A percentile compares a stretch with the other conserved stretches of the same genome.
Evolutionary conservation across 2,888 invertebrate species (phyloP).

Genomic region (Thysanoteuthis rhombus): DNA sequence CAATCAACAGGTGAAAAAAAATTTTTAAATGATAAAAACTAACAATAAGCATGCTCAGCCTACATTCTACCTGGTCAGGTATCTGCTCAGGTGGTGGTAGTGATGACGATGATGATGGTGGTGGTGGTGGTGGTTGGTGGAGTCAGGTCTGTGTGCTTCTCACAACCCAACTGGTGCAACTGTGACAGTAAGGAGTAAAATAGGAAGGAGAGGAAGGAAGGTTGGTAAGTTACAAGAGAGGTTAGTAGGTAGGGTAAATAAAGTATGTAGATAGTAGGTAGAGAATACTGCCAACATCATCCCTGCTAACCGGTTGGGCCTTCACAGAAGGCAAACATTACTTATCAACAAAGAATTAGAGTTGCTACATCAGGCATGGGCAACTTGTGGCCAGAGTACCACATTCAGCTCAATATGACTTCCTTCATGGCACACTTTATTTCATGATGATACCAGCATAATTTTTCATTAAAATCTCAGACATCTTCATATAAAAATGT

Average conservation of each 20-base stretch:
- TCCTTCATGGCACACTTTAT: too few species aligned
- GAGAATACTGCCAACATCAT: too few species aligned
- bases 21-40: too few species aligned
- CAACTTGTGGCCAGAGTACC: too few species aligned
- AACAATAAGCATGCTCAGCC: not conserved
- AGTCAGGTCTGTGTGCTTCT: not conserved
- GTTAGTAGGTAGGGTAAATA: not conserved
- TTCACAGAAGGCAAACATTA: not conserved
- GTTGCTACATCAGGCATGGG: too few species aligned
- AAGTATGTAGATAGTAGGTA: not conserved
- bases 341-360: not conserved
- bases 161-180: not conserved
- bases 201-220: not conserved
- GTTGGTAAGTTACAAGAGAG: not conserved
- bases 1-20: not conserved
- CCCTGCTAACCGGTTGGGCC: too few species aligned
- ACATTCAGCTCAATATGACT: too few species aligned
- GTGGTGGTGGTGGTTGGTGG: not conserved
- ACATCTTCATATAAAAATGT: too few species aligned
- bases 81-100: not conserved
- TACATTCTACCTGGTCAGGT: not conserved
- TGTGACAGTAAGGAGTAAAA: not conserved
- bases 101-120: not conserved
- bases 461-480: too few species aligned
- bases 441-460: too few species aligned